Conservation (phyloP, 2,113 vertebrate genomes). For the Hyla sarda region DNA sequence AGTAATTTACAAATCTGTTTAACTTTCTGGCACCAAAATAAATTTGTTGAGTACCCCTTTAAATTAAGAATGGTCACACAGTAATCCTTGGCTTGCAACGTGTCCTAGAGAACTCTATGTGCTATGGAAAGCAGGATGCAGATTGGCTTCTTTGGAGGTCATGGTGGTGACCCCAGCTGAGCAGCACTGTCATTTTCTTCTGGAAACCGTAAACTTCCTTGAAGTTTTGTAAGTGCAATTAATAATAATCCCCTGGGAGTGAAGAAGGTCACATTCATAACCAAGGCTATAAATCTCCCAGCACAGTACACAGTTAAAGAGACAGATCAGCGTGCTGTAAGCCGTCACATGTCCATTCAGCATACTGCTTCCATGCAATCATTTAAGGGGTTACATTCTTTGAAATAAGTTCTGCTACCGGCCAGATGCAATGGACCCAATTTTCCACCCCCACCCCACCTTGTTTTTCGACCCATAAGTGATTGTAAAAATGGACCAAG, state of each 20-base stretch:
- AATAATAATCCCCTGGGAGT: slow-evolving; percentile 61
- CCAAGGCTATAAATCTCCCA: slow-evolving; percentile 33
- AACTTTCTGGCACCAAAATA: too few species aligned
- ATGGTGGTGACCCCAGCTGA: slow-evolving; percentile 61
- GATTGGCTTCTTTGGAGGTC: slow-evolving; percentile 64
- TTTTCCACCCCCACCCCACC: not conserved
- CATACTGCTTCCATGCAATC: not conserved
- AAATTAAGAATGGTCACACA: not conserved
- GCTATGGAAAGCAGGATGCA: slow-evolving; percentile 57
- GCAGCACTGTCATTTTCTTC: slow-evolving; percentile 65
- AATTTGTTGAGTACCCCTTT: too few species aligned
- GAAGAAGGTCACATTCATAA: slow-evolving; percentile 64
- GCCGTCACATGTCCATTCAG: not conserved
- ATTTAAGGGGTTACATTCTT: not conserved
- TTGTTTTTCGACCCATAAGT: too few species aligned
- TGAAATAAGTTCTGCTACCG: too few species aligned
- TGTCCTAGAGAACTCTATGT: not conserved
- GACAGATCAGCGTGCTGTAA: not conserved
- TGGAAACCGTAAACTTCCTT: slow-evolving; percentile 64
- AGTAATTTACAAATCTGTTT: too few species aligned
- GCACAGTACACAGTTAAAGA: not conserved
- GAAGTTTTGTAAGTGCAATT: slow-evolving; percentile 64
- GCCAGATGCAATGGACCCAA: not conserved
- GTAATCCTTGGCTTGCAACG: not conserved
- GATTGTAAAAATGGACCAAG: too few species aligned